Conservation (phyloP, 2,113 vertebrate species). For the Dolichotis patagonum region DNA sequence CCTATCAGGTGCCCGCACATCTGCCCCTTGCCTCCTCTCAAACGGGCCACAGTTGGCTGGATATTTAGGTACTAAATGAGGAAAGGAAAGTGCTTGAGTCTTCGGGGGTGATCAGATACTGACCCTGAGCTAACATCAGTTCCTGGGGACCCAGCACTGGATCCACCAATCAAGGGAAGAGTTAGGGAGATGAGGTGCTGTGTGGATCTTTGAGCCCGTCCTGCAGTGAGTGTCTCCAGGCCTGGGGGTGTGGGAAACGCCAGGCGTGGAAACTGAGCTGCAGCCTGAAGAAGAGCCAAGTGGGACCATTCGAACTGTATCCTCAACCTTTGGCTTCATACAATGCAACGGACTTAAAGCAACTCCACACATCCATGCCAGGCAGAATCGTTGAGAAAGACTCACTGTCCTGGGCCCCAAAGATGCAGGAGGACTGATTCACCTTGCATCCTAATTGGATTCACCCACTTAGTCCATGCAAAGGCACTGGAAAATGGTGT, state of each 20-base stretch:
- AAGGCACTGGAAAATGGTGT: conserved; percentile 14
- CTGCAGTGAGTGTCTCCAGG: background rate
- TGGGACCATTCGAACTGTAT: background rate
- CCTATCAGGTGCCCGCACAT: background rate
- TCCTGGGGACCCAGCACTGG: background rate
- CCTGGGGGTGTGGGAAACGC: background rate
- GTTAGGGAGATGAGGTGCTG: background rate
- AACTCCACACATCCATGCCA: background rate
- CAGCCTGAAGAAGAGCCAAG: background rate
- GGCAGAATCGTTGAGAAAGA: background rate
- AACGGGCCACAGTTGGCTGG: background rate
- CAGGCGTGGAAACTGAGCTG: background rate
- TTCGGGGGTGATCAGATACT: background rate
- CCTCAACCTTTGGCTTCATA: background rate
- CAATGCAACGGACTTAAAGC: background rate
- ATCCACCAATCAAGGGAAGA: background rate
- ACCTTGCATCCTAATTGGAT: background rate
- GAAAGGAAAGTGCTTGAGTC: background rate
- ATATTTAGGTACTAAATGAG: background rate
- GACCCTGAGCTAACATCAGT: background rate
- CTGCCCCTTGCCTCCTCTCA: background rate
- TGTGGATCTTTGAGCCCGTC: background rate
- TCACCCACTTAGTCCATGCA: background rate
- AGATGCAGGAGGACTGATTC: background rate
- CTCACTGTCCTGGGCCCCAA: background rate